Evolutionary conservation across 2,888 invertebrate species (phyloP).

Genomic region (Alcis repandata): DNA sequence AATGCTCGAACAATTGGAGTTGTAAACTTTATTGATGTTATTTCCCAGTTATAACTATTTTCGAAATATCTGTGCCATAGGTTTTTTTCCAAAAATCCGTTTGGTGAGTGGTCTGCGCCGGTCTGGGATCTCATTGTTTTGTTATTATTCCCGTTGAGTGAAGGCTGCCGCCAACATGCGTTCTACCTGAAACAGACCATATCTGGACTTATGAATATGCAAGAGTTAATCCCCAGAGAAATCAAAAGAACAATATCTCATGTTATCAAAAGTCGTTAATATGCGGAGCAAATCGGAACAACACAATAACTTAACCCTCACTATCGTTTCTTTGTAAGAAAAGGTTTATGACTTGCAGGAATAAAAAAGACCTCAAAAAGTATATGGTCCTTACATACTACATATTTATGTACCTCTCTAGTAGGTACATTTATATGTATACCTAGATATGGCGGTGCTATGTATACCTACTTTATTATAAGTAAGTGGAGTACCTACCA

Average conservation of each 20-base stretch:
- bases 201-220: slow-evolving; percentile 59
- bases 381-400: neutral
- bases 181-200: slow-evolving; percentile 60
- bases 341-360: slow-evolving; percentile 1
- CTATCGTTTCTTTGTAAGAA: slow-evolving; percentile 13
- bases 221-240: slow-evolving; percentile 50
- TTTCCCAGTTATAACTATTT: slow-evolving; percentile 47
- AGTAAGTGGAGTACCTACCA: no score
- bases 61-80: slow-evolving; percentile 22
- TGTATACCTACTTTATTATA: no score
- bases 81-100: slow-evolving; percentile 33
- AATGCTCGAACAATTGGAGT: slow-evolving; percentile 58
- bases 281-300: slow-evolving; percentile 13
- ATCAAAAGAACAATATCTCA: slow-evolving; percentile 27
- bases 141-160: slow-evolving; percentile 60
- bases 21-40: slow-evolving; percentile 72
- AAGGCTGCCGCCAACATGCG: slow-evolving; percentile 67
- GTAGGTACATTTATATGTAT: no score
- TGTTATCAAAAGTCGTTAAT: slow-evolving; percentile 27
- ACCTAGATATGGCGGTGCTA: no score
- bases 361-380: neutral
- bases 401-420: no score
- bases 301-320: slow-evolving; percentile 1
- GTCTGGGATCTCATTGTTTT: slow-evolving; percentile 61
- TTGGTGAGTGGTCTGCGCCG: slow-evolving; percentile 58